phyloP scores from a whole-genome alignment of 1,140 invertebrate genomes.

The Portunus trituberculatus region DNA sequence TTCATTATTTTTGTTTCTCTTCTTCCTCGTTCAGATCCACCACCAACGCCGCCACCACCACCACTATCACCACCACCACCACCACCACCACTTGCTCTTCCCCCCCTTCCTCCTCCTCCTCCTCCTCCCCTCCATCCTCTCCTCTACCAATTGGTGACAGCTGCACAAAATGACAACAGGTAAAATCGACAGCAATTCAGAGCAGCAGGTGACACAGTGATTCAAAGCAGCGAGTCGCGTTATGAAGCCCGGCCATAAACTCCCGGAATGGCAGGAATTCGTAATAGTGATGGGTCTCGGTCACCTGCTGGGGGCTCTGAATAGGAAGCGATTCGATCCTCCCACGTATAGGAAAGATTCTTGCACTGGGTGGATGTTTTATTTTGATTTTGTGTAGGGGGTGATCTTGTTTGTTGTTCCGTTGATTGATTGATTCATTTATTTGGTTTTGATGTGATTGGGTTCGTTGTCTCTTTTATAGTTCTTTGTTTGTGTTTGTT shows the following conservation, averaged over 20 bases:
- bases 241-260: not conserved
- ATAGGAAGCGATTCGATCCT: not conserved
- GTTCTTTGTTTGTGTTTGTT: too few species aligned
- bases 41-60: too few species aligned
- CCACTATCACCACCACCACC: too few species aligned
- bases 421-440: not conserved
- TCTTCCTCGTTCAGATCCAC: too few species aligned
- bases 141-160: not conserved
- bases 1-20: too few species aligned
- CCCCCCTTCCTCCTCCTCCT: not conserved
- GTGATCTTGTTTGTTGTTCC: too few species aligned
- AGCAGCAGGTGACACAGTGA: constrained; percentile 10
- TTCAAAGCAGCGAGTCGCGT: not conserved
- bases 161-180: not conserved
- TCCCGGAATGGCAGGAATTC: not conserved
- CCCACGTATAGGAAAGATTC: not conserved
- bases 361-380: not conserved
- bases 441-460: not conserved
- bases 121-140: not conserved
- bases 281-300: not conserved
- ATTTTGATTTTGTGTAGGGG: not conserved
- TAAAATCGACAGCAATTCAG: not conserved
- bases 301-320: not conserved
- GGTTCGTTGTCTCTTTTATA: too few species aligned
- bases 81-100: too few species aligned